These are phyloP conservation scores for Toxotes lorentzi DNA, from an alignment of 2,797 vertebrate species.

Conservation along the genomic window DNA sequence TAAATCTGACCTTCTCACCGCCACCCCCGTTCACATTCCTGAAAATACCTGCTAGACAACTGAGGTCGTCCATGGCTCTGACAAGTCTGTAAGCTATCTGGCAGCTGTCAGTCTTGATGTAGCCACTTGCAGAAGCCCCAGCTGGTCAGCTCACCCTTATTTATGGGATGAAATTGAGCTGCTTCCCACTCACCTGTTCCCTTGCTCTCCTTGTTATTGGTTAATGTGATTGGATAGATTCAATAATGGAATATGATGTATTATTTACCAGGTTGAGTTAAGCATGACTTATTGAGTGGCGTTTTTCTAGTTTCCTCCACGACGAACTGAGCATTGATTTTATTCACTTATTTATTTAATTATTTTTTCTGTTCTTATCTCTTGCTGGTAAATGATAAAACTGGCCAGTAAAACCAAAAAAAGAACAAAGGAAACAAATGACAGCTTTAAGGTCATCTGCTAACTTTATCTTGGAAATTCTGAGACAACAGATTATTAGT, in stretches of 20 bases:
- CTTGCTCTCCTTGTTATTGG: conserved; percentile 67
- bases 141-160: conserved; percentile 79
- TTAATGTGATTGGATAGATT: conserved; percentile 79
- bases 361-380: not conserved
- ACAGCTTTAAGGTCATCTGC: conserved; percentile 50
- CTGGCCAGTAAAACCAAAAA: not conserved
- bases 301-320: conserved; percentile 40
- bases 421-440: conserved; percentile 20
- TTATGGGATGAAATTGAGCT: conserved; percentile 80
- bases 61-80: conserved; percentile 71
- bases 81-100: conserved; percentile 73
- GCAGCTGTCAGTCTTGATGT: conserved; percentile 86
- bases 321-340: conserved; percentile 30
- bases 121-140: conserved; percentile 71
- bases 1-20: conserved; percentile 63
- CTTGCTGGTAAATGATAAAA: conserved; percentile 13
- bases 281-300: conserved; percentile 69
- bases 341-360: not conserved
- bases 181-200: conserved; percentile 84
- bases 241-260: conserved; percentile 77
- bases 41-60: conserved; percentile 71
- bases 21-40: conserved; percentile 54
- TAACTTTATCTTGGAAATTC: conserved; percentile 37
- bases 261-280: conserved; percentile 72
- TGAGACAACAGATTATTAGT: conserved; percentile 59